These are phyloP conservation scores for Percopsis transmontana DNA, from an alignment of 2,113 vertebrate genomes.

Conservation along the genomic window DNA sequence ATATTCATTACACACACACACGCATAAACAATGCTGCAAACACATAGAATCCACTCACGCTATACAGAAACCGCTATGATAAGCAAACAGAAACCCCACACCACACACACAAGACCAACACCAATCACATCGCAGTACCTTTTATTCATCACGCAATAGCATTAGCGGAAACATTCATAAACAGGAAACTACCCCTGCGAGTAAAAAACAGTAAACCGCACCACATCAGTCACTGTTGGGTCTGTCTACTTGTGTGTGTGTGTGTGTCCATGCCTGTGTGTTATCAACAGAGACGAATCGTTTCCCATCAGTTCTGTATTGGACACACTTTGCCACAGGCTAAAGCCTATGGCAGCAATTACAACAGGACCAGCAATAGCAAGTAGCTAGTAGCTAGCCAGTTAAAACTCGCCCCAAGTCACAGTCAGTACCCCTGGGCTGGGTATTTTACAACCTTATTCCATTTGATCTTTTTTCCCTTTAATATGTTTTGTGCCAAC, in stretches of 20 bases:
- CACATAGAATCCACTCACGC: slow-evolving; percentile 18
- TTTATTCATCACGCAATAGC: neutral
- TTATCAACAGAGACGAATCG: neutral
- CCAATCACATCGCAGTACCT: neutral
- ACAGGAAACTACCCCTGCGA: neutral
- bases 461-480: slow-evolving; percentile 19
- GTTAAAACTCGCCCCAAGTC: slow-evolving; percentile 37
- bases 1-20: slow-evolving; percentile 42
- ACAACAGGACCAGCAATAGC: slow-evolving; percentile 41
- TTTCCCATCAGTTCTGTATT: slow-evolving; percentile 3
- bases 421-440: slow-evolving; percentile 36
- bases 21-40: slow-evolving; percentile 18
- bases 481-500: slow-evolving; percentile 4
- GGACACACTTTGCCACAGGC: slow-evolving; percentile 25
- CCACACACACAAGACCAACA: slow-evolving; percentile 27
- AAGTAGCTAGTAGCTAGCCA: slow-evolving; percentile 29
- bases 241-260: slow-evolving; percentile 2
- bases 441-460: slow-evolving; percentile 57
- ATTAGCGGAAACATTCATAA: neutral
- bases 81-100: slow-evolving; percentile 24
- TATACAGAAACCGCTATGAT: slow-evolving; percentile 24
- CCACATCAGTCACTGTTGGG: neutral
- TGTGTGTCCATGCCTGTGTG: neutral
- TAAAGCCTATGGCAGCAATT: slow-evolving; percentile 34
- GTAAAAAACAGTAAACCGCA: slow-evolving; percentile 5